phyloP scores from a whole-genome alignment of 2,113 vertebrate genomes.

The Oreocharis arfaki region DNA sequence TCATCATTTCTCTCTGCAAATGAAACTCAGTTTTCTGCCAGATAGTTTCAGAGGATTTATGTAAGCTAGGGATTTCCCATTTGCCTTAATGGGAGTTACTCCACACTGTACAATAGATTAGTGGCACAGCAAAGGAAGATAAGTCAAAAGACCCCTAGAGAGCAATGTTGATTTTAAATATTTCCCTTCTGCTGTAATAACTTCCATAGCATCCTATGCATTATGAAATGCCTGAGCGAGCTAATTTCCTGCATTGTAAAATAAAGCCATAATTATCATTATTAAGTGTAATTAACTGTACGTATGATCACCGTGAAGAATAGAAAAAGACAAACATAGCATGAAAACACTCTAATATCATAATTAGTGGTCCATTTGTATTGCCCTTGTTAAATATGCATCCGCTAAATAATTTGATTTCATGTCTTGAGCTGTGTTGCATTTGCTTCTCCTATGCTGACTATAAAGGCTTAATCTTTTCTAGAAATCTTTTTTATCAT shows the following conservation, averaged over 20 bases:
- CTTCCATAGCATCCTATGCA: neutral
- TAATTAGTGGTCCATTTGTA: constrained; percentile 13
- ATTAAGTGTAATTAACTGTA: constrained; percentile 46
- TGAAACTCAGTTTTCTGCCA: neutral
- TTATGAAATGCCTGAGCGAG: constrained; percentile 21
- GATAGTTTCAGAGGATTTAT: neutral
- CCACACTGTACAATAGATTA: neutral
- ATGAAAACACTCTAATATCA: neutral
- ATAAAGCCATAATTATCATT: constrained; percentile 32
- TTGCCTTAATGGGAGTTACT: neutral
- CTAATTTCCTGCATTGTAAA: constrained; percentile 24
- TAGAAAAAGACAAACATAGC: neutral
- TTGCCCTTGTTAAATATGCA: neutral
- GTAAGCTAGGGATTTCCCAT: neutral
- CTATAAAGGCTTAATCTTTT: neutral
- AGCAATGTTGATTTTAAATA: constrained; percentile 36
- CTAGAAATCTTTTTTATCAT: neutral
- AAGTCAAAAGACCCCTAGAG: constrained; percentile 24
- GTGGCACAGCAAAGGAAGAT: neutral
- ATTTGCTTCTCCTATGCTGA: neutral
- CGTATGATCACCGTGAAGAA: neutral
- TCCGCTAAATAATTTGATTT: neutral
- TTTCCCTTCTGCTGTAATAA: constrained; percentile 15
- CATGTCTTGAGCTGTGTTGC: neutral
- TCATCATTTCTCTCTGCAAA: neutral